phyloP scores from a whole-genome alignment of 2,797 vertebrate genomes.

The Sebastes trivittatus region DNA sequence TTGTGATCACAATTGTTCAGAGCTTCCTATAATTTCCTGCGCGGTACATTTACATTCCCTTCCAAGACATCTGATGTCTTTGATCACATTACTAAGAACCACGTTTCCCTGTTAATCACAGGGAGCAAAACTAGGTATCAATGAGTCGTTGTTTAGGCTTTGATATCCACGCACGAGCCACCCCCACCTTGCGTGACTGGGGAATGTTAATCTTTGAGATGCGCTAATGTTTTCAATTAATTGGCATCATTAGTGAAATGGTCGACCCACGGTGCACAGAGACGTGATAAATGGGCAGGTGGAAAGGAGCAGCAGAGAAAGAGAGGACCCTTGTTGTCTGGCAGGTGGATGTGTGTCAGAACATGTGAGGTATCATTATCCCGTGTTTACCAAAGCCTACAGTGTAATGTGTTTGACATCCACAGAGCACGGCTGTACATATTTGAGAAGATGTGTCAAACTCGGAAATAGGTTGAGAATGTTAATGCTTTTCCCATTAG shows the following conservation, averaged over 20 bases:
- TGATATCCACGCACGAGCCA: conserved; percentile 42
- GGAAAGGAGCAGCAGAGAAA: conserved; percentile 39
- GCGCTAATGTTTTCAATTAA: conserved; percentile 80
- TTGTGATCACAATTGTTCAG: neutral
- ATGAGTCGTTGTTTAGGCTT: conserved; percentile 61
- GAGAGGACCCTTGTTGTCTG: conserved; percentile 57
- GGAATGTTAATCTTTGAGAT: conserved; percentile 78
- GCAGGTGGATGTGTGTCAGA: conserved; percentile 56
- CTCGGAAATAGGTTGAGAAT: neutral
- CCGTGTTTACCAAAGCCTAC: conserved; percentile 45
- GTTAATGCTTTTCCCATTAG: conserved; percentile 1
- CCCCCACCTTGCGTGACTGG: conserved; percentile 14
- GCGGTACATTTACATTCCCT: neutral
- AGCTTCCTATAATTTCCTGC: neutral
- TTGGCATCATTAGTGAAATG: conserved; percentile 81
- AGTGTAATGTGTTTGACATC: conserved; percentile 39
- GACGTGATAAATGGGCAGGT: conserved; percentile 73
- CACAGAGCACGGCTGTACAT: conserved; percentile 8
- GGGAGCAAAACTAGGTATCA: conserved; percentile 49
- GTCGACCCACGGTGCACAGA: conserved; percentile 64
- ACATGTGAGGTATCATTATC: conserved; percentile 49
- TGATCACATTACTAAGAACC: conserved; percentile 34
- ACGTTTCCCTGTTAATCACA: conserved; percentile 66
- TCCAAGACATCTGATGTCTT: conserved; percentile 31
- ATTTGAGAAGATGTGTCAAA: conserved; percentile 17